phyloP scores from a whole-genome alignment of 2,113 vertebrate genomes.

The Corynorhinus townsendii region DNA sequence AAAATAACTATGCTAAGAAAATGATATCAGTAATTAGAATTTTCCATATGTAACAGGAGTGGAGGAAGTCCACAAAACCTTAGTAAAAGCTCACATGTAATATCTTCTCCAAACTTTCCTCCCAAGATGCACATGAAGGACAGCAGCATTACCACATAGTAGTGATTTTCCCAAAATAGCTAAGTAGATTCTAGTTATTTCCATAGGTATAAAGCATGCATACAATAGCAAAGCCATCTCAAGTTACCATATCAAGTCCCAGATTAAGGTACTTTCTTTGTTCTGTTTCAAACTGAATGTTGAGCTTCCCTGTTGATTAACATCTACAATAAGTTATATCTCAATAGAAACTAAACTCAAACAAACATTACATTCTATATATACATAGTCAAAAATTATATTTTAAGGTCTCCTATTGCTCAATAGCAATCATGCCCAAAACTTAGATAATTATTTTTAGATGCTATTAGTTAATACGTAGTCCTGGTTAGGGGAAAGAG shows the following conservation, averaged over 20 bases:
- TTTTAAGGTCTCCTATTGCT: neutral
- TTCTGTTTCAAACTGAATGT: neutral
- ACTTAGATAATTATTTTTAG: neutral
- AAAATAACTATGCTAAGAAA: neutral
- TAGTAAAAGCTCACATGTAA: neutral
- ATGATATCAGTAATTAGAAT: neutral
- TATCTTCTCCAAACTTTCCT: neutral
- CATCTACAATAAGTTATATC: neutral
- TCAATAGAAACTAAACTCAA: neutral
- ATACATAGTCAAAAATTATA: neutral
- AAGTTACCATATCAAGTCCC: neutral
- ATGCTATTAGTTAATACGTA: neutral
- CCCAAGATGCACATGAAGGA: neutral
- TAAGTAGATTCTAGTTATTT: neutral
- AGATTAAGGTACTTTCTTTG: neutral
- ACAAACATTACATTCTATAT: neutral
- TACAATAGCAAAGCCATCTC: neutral
- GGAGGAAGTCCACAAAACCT: neutral
- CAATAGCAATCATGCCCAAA: neutral
- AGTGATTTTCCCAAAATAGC: neutral
- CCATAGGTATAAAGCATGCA: neutral
- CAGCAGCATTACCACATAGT: neutral
- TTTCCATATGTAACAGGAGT: neutral
- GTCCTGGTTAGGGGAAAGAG: neutral
- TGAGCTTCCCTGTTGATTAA: neutral